These are phyloP conservation scores for Acanthurus tractus DNA, from an alignment of 2,797 vertebrate genomes.

Conservation along the genomic window DNA sequence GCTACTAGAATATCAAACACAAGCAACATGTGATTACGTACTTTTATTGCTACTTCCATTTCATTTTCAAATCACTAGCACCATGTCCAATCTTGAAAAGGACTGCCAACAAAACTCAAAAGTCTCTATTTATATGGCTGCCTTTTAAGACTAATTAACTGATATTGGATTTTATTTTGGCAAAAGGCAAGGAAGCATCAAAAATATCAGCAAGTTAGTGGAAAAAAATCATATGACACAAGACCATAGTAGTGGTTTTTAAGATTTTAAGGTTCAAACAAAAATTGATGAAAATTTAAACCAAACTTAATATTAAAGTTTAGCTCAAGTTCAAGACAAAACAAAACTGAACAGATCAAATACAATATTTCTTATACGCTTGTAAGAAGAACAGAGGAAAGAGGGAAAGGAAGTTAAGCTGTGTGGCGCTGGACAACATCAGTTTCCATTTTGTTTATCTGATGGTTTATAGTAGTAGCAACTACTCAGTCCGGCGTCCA, in stretches of 20 bases:
- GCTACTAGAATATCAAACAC: background rate
- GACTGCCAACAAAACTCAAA: background rate
- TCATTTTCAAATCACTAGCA: background rate
- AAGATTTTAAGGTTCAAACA: background rate
- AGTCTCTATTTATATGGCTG: background rate
- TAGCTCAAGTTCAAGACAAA: background rate
- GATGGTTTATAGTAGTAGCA: background rate
- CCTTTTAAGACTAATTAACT: background rate
- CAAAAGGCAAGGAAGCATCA: background rate
- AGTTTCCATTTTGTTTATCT: conserved; percentile 1
- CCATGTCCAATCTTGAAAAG: background rate
- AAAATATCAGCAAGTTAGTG: background rate
- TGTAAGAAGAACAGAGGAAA: background rate
- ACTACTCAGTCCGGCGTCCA: background rate
- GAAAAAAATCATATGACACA: background rate
- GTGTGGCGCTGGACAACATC: conserved; percentile 3
- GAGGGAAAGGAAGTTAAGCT: background rate
- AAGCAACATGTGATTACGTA: too few relatives aligned
- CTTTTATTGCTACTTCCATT: background rate
- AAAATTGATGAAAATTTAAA: background rate
- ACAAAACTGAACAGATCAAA: background rate
- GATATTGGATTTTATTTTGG: background rate
- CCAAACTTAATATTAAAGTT: background rate
- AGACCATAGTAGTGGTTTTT: background rate
- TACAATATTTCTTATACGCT: background rate